Evolutionary conservation across 2,113 vertebrate genomes (phyloP).

Genomic region (Vulpes ferrilata): DNA sequence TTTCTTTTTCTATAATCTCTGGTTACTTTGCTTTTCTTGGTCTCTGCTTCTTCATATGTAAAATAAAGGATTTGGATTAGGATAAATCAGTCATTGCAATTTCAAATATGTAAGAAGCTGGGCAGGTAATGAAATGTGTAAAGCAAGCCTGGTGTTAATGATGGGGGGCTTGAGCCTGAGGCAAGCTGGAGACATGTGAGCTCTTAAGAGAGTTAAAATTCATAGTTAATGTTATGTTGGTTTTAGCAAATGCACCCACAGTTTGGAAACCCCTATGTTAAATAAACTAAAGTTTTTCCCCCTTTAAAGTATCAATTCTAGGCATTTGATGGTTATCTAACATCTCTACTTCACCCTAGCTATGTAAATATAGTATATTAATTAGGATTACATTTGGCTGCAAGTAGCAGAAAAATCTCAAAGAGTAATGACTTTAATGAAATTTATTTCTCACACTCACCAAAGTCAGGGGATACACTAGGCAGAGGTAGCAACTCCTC

Average conservation of each 20-base stretch:
- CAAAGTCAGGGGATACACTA: background rate
- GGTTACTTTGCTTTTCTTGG: background rate
- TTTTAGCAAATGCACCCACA: background rate
- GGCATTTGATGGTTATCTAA: background rate
- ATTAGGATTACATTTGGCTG: background rate
- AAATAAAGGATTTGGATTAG: background rate
- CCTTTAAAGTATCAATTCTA: background rate
- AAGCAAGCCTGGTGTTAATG: background rate
- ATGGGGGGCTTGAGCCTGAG: background rate
- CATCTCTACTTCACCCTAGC: background rate
- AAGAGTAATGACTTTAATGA: background rate
- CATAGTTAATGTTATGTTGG: background rate
- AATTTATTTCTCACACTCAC: background rate
- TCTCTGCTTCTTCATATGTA: background rate
- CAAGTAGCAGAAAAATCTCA: background rate
- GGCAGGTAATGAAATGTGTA: background rate
- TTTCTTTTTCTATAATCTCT: background rate
- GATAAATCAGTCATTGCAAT: background rate
- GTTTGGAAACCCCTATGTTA: background rate
- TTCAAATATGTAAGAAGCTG: background rate
- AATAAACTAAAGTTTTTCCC: background rate
- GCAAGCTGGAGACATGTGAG: background rate
- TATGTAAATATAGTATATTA: background rate
- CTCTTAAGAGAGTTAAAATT: background rate
- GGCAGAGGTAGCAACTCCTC: background rate